Conservation (phyloP, 2,888 invertebrate genomes). For the Stenotaenia linearis region DNA sequence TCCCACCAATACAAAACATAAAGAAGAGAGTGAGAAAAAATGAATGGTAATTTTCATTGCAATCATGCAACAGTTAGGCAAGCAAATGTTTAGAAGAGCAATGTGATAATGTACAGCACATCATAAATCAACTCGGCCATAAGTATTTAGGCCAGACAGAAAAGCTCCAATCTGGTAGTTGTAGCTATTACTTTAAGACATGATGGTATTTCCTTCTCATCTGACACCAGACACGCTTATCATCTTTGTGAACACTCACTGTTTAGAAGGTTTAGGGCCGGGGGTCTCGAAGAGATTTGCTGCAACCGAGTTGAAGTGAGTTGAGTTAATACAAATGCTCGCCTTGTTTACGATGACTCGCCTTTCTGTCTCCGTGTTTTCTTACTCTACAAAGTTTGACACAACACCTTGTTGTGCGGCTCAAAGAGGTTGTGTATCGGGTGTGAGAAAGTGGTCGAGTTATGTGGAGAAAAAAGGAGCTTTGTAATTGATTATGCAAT, state of each 20-base stretch:
- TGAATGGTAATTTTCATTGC: background rate
- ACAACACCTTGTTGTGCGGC: conserved; percentile 1
- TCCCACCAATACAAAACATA: background rate
- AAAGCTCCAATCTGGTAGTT: conserved; percentile 23
- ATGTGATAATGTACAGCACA: conserved; percentile 24
- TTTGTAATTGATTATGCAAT: conserved; percentile 6
- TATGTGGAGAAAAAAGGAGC: background rate
- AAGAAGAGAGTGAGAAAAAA: background rate
- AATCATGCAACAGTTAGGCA: conserved; percentile 17
- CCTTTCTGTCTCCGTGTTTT: background rate
- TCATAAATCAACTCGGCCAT: conserved; percentile 12
- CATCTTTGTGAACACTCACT: conserved; percentile 23
- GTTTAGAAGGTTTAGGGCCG: background rate
- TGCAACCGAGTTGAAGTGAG: background rate
- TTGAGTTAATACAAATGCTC: conserved; percentile 1
- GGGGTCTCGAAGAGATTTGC: background rate
- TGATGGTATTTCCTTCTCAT: conserved; percentile 24
- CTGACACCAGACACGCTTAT: conserved; percentile 26
- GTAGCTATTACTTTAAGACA: conserved; percentile 26
- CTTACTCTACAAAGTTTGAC: background rate
- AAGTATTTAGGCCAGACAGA: conserved; percentile 22
- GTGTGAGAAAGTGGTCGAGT: conserved; percentile 17
- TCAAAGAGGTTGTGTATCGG: background rate
- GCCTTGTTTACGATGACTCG: conserved; percentile 5
- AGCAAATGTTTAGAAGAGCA: conserved; percentile 24